Evolutionary conservation across 35 echinoderm and acorn worm species (phyloP).

Genomic region (Strongylocentrotus purpuratus): DNA sequence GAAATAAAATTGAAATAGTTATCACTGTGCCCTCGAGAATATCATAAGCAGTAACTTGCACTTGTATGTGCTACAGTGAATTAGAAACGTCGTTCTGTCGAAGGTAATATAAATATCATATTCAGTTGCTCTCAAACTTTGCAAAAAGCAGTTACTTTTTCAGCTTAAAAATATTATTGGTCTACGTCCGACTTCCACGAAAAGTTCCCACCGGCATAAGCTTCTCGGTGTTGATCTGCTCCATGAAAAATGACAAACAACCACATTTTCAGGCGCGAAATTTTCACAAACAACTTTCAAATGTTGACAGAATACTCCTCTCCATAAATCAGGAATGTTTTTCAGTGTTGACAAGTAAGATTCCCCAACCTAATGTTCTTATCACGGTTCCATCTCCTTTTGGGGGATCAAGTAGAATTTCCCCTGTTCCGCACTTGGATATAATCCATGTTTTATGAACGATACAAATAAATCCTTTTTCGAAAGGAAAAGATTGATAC

Average conservation of each 20-base stretch:
- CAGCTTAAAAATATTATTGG: no score
- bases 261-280: no score
- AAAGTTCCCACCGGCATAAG: no score
- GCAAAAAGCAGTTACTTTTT: no score
- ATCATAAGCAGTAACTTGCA: no score
- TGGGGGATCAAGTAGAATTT: neutral
- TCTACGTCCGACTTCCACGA: no score
- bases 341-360: neutral
- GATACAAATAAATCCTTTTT: neutral
- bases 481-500: neutral
- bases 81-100: no score
- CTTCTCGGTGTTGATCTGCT: neutral
- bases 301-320: neutral
- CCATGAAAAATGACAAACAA: neutral
- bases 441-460: neutral
- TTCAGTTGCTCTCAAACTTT: no score
- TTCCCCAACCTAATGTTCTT: neutral
- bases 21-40: no score
- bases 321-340: neutral
- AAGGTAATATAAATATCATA: no score
- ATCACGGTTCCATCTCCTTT: neutral
- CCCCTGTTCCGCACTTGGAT: neutral
- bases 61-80: no score
- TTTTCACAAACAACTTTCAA: neutral
- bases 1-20: no score